Evolutionary conservation across 2,888 invertebrate species (phyloP).

Genomic region (Cheilosia grossa): DNA sequence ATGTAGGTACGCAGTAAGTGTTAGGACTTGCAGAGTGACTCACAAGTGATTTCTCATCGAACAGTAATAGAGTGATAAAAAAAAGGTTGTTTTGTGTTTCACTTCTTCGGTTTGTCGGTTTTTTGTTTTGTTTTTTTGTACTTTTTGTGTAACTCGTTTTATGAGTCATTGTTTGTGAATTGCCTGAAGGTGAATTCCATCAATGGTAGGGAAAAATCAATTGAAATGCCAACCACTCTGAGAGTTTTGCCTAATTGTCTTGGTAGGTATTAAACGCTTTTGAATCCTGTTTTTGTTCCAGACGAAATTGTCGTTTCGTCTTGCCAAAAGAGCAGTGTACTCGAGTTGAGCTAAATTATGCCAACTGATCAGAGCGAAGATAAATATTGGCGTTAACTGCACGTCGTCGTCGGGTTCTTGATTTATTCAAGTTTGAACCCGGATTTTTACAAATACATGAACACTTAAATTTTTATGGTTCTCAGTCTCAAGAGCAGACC

Average conservation of each 20-base stretch:
- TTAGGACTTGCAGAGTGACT: conserved; percentile 25
- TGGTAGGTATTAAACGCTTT: conserved; percentile 1
- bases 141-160: conserved; percentile 27
- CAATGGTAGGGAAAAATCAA: conserved; percentile 25
- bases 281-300: conserved; percentile 10
- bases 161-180: conserved; percentile 45
- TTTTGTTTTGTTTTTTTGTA: not conserved
- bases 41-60: conserved; percentile 18
- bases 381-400: not conserved
- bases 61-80: conserved; percentile 16
- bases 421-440: not conserved
- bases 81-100: not conserved
- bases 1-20: not conserved
- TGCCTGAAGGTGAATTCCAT: conserved; percentile 29
- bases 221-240: conserved; percentile 36
- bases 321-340: not conserved
- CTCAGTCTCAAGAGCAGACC: too few species aligned
- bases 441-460: not conserved
- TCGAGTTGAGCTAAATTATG: not conserved
- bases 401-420: not conserved
- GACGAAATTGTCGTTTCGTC: conserved; percentile 1
- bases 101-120: not conserved
- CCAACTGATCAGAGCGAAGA: not conserved
- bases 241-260: conserved; percentile 14
- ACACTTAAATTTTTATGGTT: too few species aligned